A percentile compares a stretch with the other conserved stretches of the same genome.
Conservation (phyloP, 2,797 vertebrate species). For the Odontamblyopus rebecca region DNA sequence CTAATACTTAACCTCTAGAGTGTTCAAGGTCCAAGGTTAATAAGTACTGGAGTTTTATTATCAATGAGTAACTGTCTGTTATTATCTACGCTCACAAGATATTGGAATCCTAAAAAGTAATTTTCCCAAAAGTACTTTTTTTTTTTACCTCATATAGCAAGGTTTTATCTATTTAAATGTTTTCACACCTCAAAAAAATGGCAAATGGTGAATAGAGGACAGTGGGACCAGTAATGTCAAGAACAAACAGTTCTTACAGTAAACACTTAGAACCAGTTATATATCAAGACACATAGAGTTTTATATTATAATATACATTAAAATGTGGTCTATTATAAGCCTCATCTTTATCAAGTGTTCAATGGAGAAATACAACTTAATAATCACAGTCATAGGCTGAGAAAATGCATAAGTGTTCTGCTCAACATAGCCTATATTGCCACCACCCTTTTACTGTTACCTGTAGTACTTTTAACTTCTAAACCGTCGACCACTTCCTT, state of each 20-base stretch:
- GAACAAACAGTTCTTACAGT: too few relatives aligned
- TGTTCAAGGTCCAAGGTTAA: conserved; percentile 66
- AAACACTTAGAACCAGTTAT: too few relatives aligned
- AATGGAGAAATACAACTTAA: too few relatives aligned
- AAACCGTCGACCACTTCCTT: too few relatives aligned
- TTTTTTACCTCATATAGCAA: conserved; percentile 27
- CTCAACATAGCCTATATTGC: background rate
- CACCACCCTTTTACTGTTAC: background rate
- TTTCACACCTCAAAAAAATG: conserved; percentile 20
- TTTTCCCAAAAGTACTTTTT: conserved; percentile 19
- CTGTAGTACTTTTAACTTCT: background rate
- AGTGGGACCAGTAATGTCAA: conserved; percentile 47
- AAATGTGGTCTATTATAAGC: too few relatives aligned
- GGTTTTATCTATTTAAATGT: conserved; percentile 56
- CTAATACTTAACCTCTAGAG: conserved; percentile 32
- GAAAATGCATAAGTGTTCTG: background rate
- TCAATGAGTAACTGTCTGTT: conserved; percentile 69
- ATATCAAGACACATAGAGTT: too few relatives aligned
- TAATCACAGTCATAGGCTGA: too few relatives aligned
- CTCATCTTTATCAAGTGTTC: too few relatives aligned
- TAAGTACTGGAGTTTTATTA: conserved; percentile 50
- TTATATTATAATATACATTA: too few relatives aligned
- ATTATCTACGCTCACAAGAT: conserved; percentile 46
- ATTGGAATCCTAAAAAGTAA: conserved; percentile 22
- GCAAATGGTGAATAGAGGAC: conserved; percentile 10